A percentile compares a stretch with the other conserved stretches of the same genome.
phyloP scores from a whole-genome alignment of 2,113 vertebrate species.

The Paradoxurus hermaphroditus region DNA sequence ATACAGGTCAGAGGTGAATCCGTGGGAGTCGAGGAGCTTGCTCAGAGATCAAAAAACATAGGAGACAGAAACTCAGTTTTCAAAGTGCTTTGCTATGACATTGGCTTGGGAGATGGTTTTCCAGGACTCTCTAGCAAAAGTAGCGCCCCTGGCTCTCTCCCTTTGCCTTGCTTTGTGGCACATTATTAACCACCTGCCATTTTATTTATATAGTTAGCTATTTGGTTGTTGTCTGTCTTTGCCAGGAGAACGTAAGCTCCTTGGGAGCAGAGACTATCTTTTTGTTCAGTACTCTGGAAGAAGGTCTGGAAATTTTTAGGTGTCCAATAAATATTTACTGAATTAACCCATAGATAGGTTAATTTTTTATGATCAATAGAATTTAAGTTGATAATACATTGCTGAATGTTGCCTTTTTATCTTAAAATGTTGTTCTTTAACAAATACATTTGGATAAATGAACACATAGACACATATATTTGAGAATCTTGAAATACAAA shows the following conservation, averaged over 20 bases:
- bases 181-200: not conserved
- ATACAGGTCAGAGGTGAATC: not conserved
- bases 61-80: not conserved
- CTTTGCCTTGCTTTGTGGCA: not conserved
- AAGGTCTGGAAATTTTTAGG: not conserved
- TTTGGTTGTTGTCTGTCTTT: not conserved
- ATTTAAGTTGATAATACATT: not conserved
- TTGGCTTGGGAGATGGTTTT: not conserved
- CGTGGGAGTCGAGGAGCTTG: not conserved
- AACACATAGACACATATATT: not conserved
- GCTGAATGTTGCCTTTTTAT: not conserved
- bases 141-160: not conserved
- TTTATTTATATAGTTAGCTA: not conserved
- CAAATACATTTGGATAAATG: conserved; percentile 1
- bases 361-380: conserved; percentile 23
- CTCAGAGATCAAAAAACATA: not conserved
- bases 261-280: not conserved
- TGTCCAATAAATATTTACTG: not conserved
- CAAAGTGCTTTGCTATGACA: not conserved
- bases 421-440: conserved; percentile 21
- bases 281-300: not conserved
- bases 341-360: not conserved
- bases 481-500: conserved; percentile 1
- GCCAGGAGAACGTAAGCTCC: not conserved
- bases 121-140: not conserved